Evolutionary conservation across 2,113 vertebrate species (phyloP).

Genomic region (Rallus limicola): DNA sequence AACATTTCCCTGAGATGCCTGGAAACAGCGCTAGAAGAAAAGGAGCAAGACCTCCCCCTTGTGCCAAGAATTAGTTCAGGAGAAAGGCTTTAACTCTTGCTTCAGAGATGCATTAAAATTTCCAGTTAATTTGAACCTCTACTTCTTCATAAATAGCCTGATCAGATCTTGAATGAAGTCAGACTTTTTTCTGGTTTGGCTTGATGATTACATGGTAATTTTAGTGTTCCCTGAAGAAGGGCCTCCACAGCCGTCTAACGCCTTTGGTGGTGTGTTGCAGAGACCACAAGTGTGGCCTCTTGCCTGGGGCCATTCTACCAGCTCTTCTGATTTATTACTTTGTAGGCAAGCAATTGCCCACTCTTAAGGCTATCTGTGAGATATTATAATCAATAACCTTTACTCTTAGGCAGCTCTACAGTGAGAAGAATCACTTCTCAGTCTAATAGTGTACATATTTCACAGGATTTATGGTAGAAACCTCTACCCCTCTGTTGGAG

Average conservation of each 20-base stretch:
- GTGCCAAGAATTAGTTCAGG: constrained; percentile 20
- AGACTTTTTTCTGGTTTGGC: neutral
- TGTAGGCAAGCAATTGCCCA: neutral
- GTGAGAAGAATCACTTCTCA: neutral
- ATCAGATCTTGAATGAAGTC: neutral
- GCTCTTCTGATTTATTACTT: neutral
- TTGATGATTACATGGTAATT: neutral
- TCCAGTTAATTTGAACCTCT: neutral
- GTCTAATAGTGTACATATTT: neutral
- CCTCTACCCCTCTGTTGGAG: neutral
- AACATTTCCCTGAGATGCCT: neutral
- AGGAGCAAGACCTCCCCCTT: constrained; percentile 59
- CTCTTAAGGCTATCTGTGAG: neutral
- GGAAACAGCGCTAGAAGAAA: neutral
- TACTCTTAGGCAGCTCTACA: neutral
- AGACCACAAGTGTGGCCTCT: accelerated
- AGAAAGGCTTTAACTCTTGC: neutral
- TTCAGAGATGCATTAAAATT: neutral
- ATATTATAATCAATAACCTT: neutral
- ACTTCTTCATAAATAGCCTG: neutral
- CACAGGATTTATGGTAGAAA: neutral
- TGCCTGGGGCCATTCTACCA: neutral
- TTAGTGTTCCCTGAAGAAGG: neutral
- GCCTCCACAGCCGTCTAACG: neutral
- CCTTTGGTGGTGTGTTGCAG: neutral